Conservation (phyloP, 1,140 invertebrate genomes). For the Mylabris phalerata region DNA sequence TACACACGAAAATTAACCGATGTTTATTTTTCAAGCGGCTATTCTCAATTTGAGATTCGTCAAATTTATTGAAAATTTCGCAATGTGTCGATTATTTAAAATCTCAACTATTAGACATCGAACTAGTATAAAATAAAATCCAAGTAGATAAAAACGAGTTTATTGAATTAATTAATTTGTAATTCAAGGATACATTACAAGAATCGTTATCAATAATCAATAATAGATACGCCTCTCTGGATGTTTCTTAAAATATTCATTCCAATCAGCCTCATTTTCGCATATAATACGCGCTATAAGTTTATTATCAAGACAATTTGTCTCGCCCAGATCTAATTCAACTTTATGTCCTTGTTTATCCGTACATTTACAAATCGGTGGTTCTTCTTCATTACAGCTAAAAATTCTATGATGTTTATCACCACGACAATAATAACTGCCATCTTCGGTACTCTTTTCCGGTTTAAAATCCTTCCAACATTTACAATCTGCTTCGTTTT, state of each 20-base stretch:
- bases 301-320: slow-evolving; percentile 7
- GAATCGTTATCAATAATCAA: background rate
- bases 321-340: slow-evolving; percentile 20
- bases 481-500: slow-evolving; percentile 7
- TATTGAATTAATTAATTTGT: no score
- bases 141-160: no score
- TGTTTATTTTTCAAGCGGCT: no score
- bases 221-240: background rate
- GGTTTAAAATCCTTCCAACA: slow-evolving; percentile 23
- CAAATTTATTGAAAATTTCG: no score
- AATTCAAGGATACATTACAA: no score
- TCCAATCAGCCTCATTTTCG: slow-evolving; percentile 5
- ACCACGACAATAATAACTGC: slow-evolving; percentile 13
- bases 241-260: slow-evolving; percentile 13
- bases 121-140: no score
- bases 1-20: no score
- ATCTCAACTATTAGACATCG: no score
- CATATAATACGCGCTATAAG: background rate
- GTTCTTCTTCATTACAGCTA: slow-evolving; percentile 19
- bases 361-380: slow-evolving; percentile 15
- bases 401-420: slow-evolving; percentile 19
- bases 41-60: no score
- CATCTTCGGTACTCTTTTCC: slow-evolving; percentile 1
- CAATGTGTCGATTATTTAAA: no score
- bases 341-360: slow-evolving; percentile 13